phyloP scores from a whole-genome alignment of 2,113 vertebrate genomes.

The Dasyprocta punctata region DNA sequence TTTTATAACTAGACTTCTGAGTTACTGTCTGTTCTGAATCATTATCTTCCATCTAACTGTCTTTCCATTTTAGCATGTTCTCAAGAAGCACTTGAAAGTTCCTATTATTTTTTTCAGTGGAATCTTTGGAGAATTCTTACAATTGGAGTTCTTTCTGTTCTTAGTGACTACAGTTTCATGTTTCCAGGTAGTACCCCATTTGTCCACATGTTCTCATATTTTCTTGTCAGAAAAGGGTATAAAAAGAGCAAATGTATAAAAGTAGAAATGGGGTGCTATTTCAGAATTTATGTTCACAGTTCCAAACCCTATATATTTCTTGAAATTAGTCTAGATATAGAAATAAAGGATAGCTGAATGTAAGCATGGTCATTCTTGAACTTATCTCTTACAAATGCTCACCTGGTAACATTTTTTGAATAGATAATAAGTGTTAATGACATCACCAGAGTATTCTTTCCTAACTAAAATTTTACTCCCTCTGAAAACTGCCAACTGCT shows the following conservation, averaged over 20 bases:
- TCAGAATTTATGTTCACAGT: neutral
- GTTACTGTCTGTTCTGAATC: slow-evolving; percentile 48
- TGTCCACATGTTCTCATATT: neutral
- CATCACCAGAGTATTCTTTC: slow-evolving; percentile 5
- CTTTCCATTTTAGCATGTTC: slow-evolving; percentile 53
- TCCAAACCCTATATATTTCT: neutral
- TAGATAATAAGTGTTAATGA: slow-evolving; percentile 4
- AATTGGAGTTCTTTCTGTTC: neutral
- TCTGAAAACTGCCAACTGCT: neutral
- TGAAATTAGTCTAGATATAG: neutral
- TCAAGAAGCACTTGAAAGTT: slow-evolving; percentile 62
- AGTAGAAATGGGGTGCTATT: neutral
- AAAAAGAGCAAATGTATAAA: neutral
- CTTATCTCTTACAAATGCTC: neutral
- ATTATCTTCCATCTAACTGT: slow-evolving; percentile 55
- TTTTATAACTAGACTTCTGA: slow-evolving; percentile 60
- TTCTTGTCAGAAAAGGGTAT: neutral
- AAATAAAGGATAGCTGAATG: neutral
- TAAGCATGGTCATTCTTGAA: neutral
- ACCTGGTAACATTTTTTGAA: neutral
- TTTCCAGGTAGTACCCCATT: slow-evolving; percentile 41
- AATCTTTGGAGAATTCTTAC: slow-evolving; percentile 39
- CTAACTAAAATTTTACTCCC: neutral
- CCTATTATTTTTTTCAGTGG: neutral
- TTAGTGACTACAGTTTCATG: neutral